Conservation (phyloP, 2,113 vertebrate genomes). For the Aramus guarauna region DNA sequence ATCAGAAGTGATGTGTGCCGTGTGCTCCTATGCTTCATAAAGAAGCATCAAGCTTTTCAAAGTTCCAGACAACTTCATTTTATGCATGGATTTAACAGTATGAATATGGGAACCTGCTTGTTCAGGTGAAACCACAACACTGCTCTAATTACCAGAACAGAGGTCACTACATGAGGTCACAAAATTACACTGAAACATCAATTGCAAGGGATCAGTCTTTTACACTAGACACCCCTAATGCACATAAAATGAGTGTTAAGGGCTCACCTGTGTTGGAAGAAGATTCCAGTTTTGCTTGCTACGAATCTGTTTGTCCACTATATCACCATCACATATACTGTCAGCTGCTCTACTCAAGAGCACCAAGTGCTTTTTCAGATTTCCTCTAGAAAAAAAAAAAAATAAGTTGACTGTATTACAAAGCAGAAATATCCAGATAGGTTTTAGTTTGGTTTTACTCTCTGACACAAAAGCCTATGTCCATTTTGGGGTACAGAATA, state of each 20-base stretch:
- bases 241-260: neutral
- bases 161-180: neutral
- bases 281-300: conserved; percentile 91
- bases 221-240: neutral
- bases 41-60: neutral
- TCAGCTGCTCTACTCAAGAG: conserved; percentile 94
- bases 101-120: neutral
- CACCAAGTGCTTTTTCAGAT: conserved; percentile 89
- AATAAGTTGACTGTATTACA: neutral
- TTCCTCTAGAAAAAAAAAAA: conserved; percentile 70
- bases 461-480: accelerated
- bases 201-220: neutral
- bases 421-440: neutral
- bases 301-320: conserved; percentile 91
- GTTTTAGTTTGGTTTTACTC: neutral
- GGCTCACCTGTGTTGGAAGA: conserved; percentile 89
- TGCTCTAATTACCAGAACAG: neutral
- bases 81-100: neutral
- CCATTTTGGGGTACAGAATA: neutral
- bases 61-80: neutral
- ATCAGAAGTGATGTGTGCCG: accelerated
- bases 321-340: conserved; percentile 92
- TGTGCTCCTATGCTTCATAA: neutral
- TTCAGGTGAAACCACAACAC: neutral
- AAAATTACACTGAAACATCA: neutral